These are phyloP conservation scores for Hipposideros larvatus DNA, from an alignment of 2,797 vertebrate genomes.

Conservation along the genomic window DNA sequence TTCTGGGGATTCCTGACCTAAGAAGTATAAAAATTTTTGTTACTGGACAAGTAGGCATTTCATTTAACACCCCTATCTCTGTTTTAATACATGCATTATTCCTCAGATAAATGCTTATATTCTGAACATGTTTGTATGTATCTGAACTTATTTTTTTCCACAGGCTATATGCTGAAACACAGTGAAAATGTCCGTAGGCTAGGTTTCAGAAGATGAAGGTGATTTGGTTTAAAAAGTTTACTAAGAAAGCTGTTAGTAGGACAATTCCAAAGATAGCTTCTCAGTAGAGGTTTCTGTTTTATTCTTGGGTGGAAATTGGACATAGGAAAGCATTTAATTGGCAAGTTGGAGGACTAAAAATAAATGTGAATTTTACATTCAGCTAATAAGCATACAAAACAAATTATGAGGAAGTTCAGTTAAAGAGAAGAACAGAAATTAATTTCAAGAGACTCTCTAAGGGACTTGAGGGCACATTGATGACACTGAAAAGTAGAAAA, in stretches of 20 bases:
- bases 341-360: conserved; percentile 28
- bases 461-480: not conserved
- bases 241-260: not conserved
- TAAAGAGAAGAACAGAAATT: conserved; percentile 47
- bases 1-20: not conserved
- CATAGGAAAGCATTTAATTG: conserved; percentile 36
- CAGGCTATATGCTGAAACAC: not conserved
- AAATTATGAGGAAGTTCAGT: conserved; percentile 30
- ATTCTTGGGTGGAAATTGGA: conserved; percentile 13
- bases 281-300: not conserved
- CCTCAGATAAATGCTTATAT: not conserved
- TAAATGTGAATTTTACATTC: conserved; percentile 40
- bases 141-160: not conserved
- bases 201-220: not conserved
- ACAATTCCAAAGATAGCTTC: not conserved
- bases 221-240: conserved; percentile 3
- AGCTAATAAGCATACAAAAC: conserved; percentile 59
- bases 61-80: not conserved
- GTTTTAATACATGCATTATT: conserved; percentile 1
- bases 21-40: not conserved
- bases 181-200: not conserved
- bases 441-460: conserved; percentile 26
- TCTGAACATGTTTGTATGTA: not conserved
- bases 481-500: not conserved
- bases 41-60: not conserved